A percentile compares a stretch with the other conserved stretches of the same genome.
These are phyloP conservation scores for Anoplolepis gracilipes DNA, from an alignment of 1,140 invertebrate genomes.

Conservation along the genomic window DNA sequence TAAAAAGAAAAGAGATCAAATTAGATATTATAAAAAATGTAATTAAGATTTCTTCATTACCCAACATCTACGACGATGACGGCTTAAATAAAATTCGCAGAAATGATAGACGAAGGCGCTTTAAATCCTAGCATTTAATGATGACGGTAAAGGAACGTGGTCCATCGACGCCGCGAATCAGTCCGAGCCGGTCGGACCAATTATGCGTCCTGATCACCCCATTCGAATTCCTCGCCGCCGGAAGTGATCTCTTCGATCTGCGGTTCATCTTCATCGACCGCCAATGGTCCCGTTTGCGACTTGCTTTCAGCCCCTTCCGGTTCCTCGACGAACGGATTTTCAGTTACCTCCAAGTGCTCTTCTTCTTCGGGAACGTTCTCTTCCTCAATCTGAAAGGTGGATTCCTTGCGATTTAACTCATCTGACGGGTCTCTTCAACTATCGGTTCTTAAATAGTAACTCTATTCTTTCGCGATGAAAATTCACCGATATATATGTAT, in stretches of 20 bases:
- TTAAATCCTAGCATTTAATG: constrained; percentile 12
- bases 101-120: not conserved
- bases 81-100: not conserved
- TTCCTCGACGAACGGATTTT: constrained; percentile 75
- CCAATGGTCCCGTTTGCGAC: constrained; percentile 22
- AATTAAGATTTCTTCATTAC: not conserved
- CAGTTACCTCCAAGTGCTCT: constrained; percentile 61
- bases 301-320: constrained; percentile 66
- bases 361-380: constrained; percentile 69
- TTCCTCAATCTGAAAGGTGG: constrained; percentile 77
- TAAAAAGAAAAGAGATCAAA: not conserved
- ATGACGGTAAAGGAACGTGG: constrained; percentile 8
- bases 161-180: constrained; percentile 11
- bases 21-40: not conserved
- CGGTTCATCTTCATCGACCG: constrained; percentile 39
- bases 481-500: not conserved
- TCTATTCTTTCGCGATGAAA: not conserved
- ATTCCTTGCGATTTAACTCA: not conserved
- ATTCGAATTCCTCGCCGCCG: constrained; percentile 69
- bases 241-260: constrained; percentile 69
- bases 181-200: not conserved
- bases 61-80: not conserved
- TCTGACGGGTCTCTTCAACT: not conserved
- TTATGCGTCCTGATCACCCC: constrained; percentile 73
- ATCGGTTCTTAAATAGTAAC: not conserved